These are phyloP conservation scores for Eremophila alpestris DNA, from an alignment of 2,797 vertebrate species.

Conservation along the genomic window DNA sequence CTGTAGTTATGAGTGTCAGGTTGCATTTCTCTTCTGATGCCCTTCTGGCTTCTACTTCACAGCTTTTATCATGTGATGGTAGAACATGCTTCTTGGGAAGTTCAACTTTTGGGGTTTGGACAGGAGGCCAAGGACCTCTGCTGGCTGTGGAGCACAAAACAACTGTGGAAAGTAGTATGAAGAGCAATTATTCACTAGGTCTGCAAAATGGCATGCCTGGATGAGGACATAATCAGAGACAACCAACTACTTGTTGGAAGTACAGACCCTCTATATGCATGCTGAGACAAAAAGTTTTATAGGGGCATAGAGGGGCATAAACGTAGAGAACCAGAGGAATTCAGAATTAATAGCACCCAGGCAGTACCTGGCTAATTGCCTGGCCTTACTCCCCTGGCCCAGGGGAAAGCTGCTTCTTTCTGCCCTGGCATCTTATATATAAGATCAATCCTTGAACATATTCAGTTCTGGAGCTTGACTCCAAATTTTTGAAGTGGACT, in stretches of 20 bases:
- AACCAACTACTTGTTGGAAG: not conserved
- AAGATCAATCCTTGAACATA: not conserved
- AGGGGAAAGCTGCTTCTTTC: not conserved
- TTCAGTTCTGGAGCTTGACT: not conserved
- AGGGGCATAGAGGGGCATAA: not conserved
- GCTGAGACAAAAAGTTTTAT: not conserved
- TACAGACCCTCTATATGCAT: not conserved
- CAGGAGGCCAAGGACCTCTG: not conserved
- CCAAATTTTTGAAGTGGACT: not conserved
- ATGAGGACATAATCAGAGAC: not conserved
- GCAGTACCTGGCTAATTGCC: not conserved
- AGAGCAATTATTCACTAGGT: not conserved
- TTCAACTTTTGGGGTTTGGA: not conserved
- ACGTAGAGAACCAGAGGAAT: not conserved
- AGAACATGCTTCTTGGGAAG: not conserved
- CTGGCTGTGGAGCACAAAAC: not conserved
- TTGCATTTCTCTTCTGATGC: not conserved
- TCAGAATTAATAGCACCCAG: not conserved
- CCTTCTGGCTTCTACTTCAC: not conserved
- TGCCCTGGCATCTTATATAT: not conserved
- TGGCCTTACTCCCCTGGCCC: not conserved
- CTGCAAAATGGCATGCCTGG: not conserved
- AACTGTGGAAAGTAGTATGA: not conserved
- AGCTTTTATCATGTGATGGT: not conserved
- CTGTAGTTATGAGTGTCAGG: not conserved